Evolutionary conservation across 2,797 vertebrate species (phyloP).

Genomic region (Limnodromus scolopaceus): DNA sequence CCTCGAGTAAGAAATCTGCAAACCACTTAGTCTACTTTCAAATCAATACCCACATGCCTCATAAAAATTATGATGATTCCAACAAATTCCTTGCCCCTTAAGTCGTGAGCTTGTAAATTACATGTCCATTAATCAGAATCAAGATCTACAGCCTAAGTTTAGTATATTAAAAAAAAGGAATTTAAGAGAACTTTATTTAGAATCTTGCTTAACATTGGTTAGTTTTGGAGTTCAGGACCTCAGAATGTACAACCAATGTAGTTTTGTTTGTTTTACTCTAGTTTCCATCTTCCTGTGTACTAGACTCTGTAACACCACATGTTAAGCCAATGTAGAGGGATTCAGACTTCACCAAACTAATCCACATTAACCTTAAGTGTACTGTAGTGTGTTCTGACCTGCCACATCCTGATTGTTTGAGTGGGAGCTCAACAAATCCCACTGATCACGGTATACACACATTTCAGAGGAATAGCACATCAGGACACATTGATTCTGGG

Average conservation of each 20-base stretch:
- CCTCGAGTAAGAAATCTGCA: background rate
- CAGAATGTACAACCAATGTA: background rate
- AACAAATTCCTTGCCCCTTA: background rate
- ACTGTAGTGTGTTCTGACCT: background rate
- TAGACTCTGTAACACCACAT: background rate
- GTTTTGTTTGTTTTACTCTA: background rate
- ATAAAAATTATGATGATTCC: background rate
- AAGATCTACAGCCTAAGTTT: background rate
- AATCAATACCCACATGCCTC: background rate
- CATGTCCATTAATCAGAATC: background rate
- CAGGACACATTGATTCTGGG: background rate
- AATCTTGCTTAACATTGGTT: background rate
- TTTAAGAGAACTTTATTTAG: background rate
- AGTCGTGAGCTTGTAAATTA: background rate
- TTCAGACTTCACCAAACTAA: background rate
- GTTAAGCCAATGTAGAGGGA: background rate
- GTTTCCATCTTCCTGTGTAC: background rate
- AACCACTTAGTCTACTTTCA: background rate
- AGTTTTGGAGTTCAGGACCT: background rate
- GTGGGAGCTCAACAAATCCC: background rate
- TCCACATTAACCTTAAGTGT: background rate
- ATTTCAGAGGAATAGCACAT: background rate
- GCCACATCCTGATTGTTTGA: background rate
- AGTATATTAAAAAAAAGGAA: background rate
- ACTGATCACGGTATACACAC: accelerated